Conservation (phyloP, 2,797 vertebrate species). For the Thalassophryne amazonica region DNA sequence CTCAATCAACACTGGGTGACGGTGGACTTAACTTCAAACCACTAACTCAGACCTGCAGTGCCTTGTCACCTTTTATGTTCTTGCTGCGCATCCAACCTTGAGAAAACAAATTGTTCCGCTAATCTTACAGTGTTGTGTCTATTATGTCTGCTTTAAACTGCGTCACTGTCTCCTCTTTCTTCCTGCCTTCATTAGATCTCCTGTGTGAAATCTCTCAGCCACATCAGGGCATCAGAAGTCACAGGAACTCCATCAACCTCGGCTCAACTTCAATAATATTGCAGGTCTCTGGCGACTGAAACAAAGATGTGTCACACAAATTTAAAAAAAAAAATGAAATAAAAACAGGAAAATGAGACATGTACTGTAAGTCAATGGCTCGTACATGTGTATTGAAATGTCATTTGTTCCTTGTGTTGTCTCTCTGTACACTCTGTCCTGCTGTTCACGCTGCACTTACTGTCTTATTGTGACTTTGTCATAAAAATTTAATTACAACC, state of each 20-base stretch:
- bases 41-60: no score
- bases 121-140: constrained; percentile 3
- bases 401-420: not conserved
- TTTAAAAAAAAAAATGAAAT: no score
- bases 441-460: constrained; percentile 8
- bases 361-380: no score
- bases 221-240: not conserved
- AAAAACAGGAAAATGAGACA: no score
- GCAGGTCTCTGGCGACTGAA: no score
- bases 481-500: constrained; percentile 35
- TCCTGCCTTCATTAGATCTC: constrained; percentile 19
- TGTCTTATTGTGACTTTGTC: constrained; percentile 7
- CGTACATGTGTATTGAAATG: not conserved
- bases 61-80: no score
- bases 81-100: constrained; percentile 5
- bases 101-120: not conserved
- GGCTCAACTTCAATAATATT: no score
- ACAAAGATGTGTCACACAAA: no score
- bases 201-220: not conserved
- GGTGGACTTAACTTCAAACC: no score
- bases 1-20: no score
- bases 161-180: not conserved
- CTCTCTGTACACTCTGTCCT: not conserved
- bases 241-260: no score
- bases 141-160: constrained; percentile 3